phyloP scores from a whole-genome alignment of 2,888 invertebrate species.

The Parnassius mnemosyne region DNA sequence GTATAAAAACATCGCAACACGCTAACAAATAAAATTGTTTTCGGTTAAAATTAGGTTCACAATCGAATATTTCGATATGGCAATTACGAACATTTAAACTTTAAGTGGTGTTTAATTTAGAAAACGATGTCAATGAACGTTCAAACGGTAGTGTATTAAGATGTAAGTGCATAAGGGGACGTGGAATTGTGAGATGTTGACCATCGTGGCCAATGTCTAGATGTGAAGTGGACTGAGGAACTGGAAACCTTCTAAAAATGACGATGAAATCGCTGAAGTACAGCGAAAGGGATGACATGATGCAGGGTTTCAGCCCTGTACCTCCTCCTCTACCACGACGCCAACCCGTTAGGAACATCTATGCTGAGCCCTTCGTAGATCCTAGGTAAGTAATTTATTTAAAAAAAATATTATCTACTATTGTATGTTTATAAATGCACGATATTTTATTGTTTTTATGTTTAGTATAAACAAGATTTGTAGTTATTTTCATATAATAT shows the following conservation, averaged over 20 bases:
- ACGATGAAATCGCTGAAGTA: constrained; percentile 82
- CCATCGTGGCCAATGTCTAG: constrained; percentile 47
- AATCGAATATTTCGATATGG: constrained; percentile 31
- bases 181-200: constrained; percentile 58
- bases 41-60: constrained; percentile 25
- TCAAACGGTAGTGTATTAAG: constrained; percentile 45
- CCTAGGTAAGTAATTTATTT: constrained; percentile 66
- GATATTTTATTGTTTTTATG: too few relatives aligned
- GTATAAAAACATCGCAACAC: constrained; percentile 25
- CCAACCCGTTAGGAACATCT: constrained; percentile 83
- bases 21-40: constrained; percentile 24
- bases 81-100: constrained; percentile 41
- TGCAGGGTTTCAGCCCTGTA: constrained; percentile 79
- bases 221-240: constrained; percentile 66
- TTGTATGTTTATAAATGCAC: not conserved
- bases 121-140: constrained; percentile 43
- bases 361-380: constrained; percentile 84
- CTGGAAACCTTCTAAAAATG: constrained; percentile 62
- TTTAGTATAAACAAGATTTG: too few relatives aligned
- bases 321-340: constrained; percentile 83
- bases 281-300: constrained; percentile 78
- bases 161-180: constrained; percentile 67
- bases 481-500: too few relatives aligned
- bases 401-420: not conserved
- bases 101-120: constrained; percentile 41